Base-by-base conservation (phyloP, 2,888 invertebrate genomes). In the Ethmia dodecea region DNA sequence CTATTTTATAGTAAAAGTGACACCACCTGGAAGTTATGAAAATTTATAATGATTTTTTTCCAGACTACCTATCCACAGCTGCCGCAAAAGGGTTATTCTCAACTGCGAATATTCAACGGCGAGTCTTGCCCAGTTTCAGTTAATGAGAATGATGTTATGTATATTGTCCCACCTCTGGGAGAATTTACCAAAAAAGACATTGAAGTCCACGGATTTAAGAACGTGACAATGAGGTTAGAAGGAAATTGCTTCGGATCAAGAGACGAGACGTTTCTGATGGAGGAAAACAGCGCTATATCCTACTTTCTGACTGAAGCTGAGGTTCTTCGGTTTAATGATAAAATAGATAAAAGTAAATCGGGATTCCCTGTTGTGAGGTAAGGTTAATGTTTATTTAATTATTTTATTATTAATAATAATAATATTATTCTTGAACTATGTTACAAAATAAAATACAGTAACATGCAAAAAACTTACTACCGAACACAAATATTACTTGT, bases 31-130 rank as follows among this genome's bases (percentile, higher is more conserved):
- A n/a, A n/a, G n/a, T n/a, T n/a, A n/a, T n/a, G n/a, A n/a, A n/a
- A n/a, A n/a, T n/a, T 20, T 1, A 20, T 6, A 20, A 1, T 20
- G 6, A 26, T 37, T 31, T 24, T 42, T 35, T 35, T 71, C 77
- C 69, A 90, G 89, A 68, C 74, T 40, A 89, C 90, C 0, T 89
- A 89, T 54, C 90, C 91, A 0, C 63, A 86, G 9, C 51, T 90
- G 5, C 91, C 91, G 0, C 56, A 76, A 13, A 38, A 57, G 1
- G 90, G 89, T 0, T 52, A 73, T 12, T 86, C 87, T 0, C 91
- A 92, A 66, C 44, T 91, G 3, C 76, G 91, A 30, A 69, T 92
- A 33, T 92, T 88, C 57, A 92, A 92, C 51, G 86, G 87, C 2
- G 70, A 87, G 32, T 65, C 73, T 6, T 88, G 88, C 39, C 60